Conservation (phyloP, 2,888 invertebrate genomes). For the Furcula furcula region DNA sequence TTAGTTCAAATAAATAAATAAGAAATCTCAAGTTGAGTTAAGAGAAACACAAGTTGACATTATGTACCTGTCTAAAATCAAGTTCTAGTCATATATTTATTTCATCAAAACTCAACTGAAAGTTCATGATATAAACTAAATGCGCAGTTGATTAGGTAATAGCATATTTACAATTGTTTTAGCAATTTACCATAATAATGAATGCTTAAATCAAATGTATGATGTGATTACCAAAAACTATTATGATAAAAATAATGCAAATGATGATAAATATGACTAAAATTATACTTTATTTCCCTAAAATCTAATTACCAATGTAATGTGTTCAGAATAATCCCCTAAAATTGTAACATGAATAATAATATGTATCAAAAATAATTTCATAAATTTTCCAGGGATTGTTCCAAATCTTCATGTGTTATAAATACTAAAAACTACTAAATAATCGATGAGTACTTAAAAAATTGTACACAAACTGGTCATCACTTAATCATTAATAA, state of each 20-base stretch:
- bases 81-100: slow-evolving; percentile 30
- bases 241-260: slow-evolving; percentile 18
- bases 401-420: slow-evolving; percentile 63
- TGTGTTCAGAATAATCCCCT: slow-evolving; percentile 72
- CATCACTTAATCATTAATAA: slow-evolving; percentile 46
- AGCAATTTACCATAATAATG: slow-evolving; percentile 15
- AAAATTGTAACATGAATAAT: slow-evolving; percentile 36
- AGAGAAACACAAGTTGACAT: slow-evolving; percentile 52
- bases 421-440: slow-evolving; percentile 37
- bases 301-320: slow-evolving; percentile 26
- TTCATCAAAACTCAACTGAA: slow-evolving; percentile 81
- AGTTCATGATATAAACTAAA: slow-evolving; percentile 63
- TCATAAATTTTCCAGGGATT: slow-evolving; percentile 56
- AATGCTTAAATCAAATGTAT: slow-evolving; percentile 19
- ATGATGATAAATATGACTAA: slow-evolving; percentile 22
- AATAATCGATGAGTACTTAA: slow-evolving; percentile 34
- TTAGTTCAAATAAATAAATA: slow-evolving; percentile 70
- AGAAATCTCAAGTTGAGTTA: slow-evolving; percentile 81
- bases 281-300: slow-evolving; percentile 21
- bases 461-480: slow-evolving; percentile 62
- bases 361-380: too few species aligned
- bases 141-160: slow-evolving; percentile 39
- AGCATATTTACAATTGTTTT: slow-evolving; percentile 64
- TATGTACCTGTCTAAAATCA: slow-evolving; percentile 15
- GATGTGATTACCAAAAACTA: slow-evolving; percentile 15